A percentile compares a stretch with the other conserved stretches of the same genome.
These are phyloP conservation scores for Torymus texanus DNA, from an alignment of 2,888 invertebrate species.

Conservation along the genomic window DNA sequence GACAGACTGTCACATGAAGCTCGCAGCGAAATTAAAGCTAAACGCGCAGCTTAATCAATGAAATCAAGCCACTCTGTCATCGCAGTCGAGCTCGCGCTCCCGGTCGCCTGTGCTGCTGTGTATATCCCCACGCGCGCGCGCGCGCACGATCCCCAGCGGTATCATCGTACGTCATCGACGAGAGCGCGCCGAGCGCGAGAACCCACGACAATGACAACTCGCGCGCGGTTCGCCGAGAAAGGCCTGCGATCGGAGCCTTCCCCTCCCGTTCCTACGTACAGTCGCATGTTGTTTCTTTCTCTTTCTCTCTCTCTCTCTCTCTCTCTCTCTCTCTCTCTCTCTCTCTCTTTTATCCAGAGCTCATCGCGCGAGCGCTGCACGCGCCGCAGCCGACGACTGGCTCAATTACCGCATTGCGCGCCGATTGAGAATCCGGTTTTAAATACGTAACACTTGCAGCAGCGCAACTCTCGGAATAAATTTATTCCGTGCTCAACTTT, in stretches of 20 bases:
- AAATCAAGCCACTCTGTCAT: no score
- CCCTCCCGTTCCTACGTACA: no score
- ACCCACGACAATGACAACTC: slow-evolving; percentile 1
- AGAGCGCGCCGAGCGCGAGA: neutral
- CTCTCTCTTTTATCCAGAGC: slow-evolving; percentile 13
- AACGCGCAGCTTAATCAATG: no score
- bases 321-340: neutral
- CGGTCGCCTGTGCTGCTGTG: neutral
- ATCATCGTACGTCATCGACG: slow-evolving; percentile 3
- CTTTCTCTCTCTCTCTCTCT: neutral
- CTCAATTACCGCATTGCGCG: slow-evolving; percentile 44
- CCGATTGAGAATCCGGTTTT: slow-evolving; percentile 44
- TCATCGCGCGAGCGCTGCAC: neutral
- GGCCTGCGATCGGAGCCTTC: slow-evolving; percentile 21
- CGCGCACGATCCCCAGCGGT: no score
- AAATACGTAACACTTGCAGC: slow-evolving; percentile 50
- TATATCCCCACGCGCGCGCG: no score
- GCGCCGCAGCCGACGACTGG: neutral
- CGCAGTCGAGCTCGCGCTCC: no score
- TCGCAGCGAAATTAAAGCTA: no score
- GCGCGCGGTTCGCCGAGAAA: slow-evolving; percentile 11
- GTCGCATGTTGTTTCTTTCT: neutral
- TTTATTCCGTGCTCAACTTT: slow-evolving; percentile 23
- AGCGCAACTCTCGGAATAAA: slow-evolving; percentile 29
- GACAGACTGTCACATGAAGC: no score